phyloP scores from a whole-genome alignment of 2,113 vertebrate genomes.

The Atractosteus spatula region DNA sequence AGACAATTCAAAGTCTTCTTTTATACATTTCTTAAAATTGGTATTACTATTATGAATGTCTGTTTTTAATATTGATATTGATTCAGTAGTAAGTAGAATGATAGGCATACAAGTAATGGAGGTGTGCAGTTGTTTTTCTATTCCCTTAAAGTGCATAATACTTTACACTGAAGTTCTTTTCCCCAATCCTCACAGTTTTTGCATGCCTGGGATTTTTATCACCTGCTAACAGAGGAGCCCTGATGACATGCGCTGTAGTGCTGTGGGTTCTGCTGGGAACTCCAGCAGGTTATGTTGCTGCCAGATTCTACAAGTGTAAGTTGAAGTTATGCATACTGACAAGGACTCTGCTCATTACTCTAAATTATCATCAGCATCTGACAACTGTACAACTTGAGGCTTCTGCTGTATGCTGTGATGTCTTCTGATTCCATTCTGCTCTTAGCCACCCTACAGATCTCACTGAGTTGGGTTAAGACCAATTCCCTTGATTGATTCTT shows the following conservation, averaged over 20 bases:
- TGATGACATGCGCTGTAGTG: constrained; percentile 87
- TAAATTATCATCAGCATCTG: constrained; percentile 72
- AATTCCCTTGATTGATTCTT: constrained; percentile 39
- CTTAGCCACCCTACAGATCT: constrained; percentile 36
- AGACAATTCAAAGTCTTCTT: too few species aligned
- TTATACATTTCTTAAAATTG: too few species aligned
- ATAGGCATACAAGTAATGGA: too few species aligned
- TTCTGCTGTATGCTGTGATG: constrained; percentile 23
- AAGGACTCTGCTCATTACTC: constrained; percentile 69
- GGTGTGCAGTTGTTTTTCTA: too few species aligned
- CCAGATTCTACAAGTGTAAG: constrained; percentile 95
- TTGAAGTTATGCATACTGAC: constrained; percentile 72
- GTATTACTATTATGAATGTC: too few species aligned
- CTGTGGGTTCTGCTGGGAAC: constrained; percentile 87
- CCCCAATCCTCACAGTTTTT: constrained; percentile 58
- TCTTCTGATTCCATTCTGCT: neutral
- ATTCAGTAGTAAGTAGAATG: too few species aligned
- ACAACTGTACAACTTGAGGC: constrained; percentile 67
- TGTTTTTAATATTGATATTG: too few species aligned
- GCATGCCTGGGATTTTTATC: constrained; percentile 80
- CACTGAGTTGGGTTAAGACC: constrained; percentile 37
- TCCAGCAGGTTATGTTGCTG: constrained; percentile 86
- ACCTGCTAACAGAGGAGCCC: constrained; percentile 74
- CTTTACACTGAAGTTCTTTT: neutral
- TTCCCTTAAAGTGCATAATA: neutral